Evolutionary conservation across 2,888 invertebrate genomes (phyloP), one percentile per base, ranked within the genome.

Genomic region (Metopia argyrocephala): DNA sequence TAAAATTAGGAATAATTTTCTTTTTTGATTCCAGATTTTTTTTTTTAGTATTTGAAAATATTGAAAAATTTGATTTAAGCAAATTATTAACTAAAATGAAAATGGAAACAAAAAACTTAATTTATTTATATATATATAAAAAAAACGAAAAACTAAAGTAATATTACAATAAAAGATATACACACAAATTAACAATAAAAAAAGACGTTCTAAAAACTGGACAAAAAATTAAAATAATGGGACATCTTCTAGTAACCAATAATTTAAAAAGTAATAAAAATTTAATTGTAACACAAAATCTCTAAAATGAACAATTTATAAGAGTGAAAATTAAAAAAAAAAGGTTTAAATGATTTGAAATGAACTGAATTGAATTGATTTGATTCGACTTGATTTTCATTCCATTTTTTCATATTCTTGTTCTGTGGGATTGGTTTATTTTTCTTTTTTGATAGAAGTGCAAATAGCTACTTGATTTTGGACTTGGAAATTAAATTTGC

Each of bases 301-400:
- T 38, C 38, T 38, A 38, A 38, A 38, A 12, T 38, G 38, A 38
- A 38, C 38, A 38, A 38, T 38, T 12, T 38, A 12, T n/a, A n/a
- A n/a, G n/a, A n/a, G n/a, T n/a, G n/a, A n/a, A n/a, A n/a, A n/a
- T 38, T 38, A 38, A 38, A 9, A 38, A 38, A 38, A 12, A 15
- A 38, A 15, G 9, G 38, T 7, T 31, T 31, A 12, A 31, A 12
- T 31, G 31, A 12, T 31, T 31, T 38, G 38, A 52, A 23, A 46
- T 78, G 82, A 82, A 57, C 79, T 83, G 83, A 82, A 68, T 83
- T 83, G 85, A 84, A 66, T 68, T 82, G 76, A 28, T 56, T 75
- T 50, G 50, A 66, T 20, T 50, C 31, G 31, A 54, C 23, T 48
- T 54, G 15, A 45, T 45, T 56, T 56, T 25, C 25, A 25, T 52